Evolutionary conservation across 1,140 invertebrate species (phyloP), one percentile per base, ranked within the genome.

Genomic region (Sitophilus oryzae): DNA sequence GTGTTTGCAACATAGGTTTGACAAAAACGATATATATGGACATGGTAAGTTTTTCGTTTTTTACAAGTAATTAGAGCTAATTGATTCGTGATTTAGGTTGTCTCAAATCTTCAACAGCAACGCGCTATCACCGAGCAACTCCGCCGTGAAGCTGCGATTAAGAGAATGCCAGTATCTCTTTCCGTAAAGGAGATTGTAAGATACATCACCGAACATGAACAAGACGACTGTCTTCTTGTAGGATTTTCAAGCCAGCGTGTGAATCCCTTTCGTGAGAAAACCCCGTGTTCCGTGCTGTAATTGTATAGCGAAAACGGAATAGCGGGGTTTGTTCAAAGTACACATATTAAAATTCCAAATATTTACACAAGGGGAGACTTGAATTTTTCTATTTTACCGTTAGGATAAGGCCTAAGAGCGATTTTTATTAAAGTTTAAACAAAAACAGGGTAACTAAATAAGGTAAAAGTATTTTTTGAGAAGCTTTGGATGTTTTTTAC

Each of bases 221-320:
- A 91, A 64, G 92, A 96, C 68, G 94, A 98, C 76, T 95, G 88
- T 67, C 82, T 97, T n/a, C 80, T 97, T 50, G 86, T 93, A 65
- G 94, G 93, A 2, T 96, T 98, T 74, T 88, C 91, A 49, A 93
- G 89, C 56, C 93, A 96, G 71, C 94, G 94, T 73, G 91, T 94
- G 6, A 98, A 98, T 78, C 94, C 95, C 22, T 98, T 96, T 81
- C 84, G 93, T 66, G 94, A 98, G 75, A 96, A 96, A 75, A 93
- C 88, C 63, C 89, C 89, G 38, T 97, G 93, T 76, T 81, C 80
- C 51, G 77, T 95, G 66, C 79, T 94, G 59, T 94, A 70, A 66
- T 52, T 60, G 30, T 49, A 6, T 50, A 20, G 37, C 35, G 14
- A 15, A 25, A 18, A 15, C 9, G 9, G 1, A 22, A 16, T n/a